A percentile compares a stretch with the other conserved stretches of the same genome.
phyloP scores from a whole-genome alignment of 2,888 invertebrate species.

The Cheilosia urbana region DNA sequence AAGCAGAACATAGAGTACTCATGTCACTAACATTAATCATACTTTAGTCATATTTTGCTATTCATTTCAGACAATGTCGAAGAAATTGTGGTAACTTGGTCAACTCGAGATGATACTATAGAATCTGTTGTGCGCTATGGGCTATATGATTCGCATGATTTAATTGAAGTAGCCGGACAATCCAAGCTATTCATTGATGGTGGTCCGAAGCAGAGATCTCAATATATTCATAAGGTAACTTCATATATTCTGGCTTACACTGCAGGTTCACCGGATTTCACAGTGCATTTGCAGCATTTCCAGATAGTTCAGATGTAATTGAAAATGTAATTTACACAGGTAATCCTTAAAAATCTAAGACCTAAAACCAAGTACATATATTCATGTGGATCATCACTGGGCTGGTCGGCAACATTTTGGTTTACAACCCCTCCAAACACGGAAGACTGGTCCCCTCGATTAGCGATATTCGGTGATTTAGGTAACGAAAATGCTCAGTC shows the following conservation, averaged over 20 bases:
- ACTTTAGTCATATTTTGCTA: slow-evolving; percentile 76
- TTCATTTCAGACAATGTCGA: slow-evolving; percentile 87
- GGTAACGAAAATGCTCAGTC: slow-evolving; percentile 96
- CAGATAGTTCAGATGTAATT: neutral
- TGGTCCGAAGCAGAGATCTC: slow-evolving; percentile 86
- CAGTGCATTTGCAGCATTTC: no score
- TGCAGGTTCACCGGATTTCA: no score
- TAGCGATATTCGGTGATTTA: slow-evolving; percentile 97
- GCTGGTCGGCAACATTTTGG: slow-evolving; percentile 92
- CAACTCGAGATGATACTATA: slow-evolving; percentile 88
- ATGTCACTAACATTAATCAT: neutral
- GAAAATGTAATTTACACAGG: slow-evolving; percentile 44
- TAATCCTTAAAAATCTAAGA: slow-evolving; percentile 85
- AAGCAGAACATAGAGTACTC: no score
- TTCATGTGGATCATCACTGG: slow-evolving; percentile 90
- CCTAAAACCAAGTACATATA: slow-evolving; percentile 90
- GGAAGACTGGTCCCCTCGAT: slow-evolving; percentile 90
- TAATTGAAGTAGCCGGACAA: slow-evolving; percentile 85
- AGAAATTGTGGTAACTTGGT: slow-evolving; percentile 93
- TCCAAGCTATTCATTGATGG: slow-evolving; percentile 90
- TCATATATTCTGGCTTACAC: slow-evolving; percentile 51
- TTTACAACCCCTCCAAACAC: slow-evolving; percentile 90
- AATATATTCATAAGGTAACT: slow-evolving; percentile 91
- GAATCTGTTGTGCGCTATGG: slow-evolving; percentile 90
- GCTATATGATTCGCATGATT: slow-evolving; percentile 84